Evolutionary conservation across 2,113 vertebrate species (phyloP), one percentile per base, ranked within the genome.

Genomic region (Trogon melanurus): DNA sequence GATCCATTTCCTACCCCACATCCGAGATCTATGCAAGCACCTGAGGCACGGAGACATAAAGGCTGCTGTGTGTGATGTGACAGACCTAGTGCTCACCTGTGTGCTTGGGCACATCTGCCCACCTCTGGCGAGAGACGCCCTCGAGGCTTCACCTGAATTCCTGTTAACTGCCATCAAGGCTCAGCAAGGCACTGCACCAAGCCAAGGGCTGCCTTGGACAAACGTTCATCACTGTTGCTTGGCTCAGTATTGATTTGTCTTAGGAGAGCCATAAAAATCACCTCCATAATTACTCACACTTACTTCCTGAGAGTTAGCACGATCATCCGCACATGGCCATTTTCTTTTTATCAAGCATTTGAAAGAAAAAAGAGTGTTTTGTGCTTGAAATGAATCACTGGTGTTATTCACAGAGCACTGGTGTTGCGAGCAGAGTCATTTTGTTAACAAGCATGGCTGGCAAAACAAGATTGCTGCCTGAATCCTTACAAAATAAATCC

Each of bases 21-120:
- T 58, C 75, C 47, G 45, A 60, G 44, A 81, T 12, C 34, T 23
- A 16, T 9, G 16, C 19, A 47, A 47, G 62, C 48, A 79, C 7
- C 51, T 5, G 57, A 34, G 38, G 26, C 51, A 27, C 6, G 3
- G 73, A 62, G 74, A 21, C 25, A 11, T 13, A 2, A 57, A 36
- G 18, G 21, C 47, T 51, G 71, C 22, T 0, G 0, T 13, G 51
- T 27, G 5, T 1, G 0, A 10, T 26, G 7, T 5, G 51, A 17
- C 5, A 3, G 23, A 10, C 29, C 25, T 6, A 36, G 41, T 34
- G 51, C 47, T 54, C n/a, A 10, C 44, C 60, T 19, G 75, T 23
- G 8, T 15, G 1, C n/a, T 15, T 3, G 36, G 32, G 32, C 36
- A 44, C 13, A 3, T 10, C 10, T 21, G 47, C 30, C 5, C 32